Evolutionary conservation across 2,797 vertebrate species (phyloP).

Genomic region (Eleutherodactylus coqui): DNA sequence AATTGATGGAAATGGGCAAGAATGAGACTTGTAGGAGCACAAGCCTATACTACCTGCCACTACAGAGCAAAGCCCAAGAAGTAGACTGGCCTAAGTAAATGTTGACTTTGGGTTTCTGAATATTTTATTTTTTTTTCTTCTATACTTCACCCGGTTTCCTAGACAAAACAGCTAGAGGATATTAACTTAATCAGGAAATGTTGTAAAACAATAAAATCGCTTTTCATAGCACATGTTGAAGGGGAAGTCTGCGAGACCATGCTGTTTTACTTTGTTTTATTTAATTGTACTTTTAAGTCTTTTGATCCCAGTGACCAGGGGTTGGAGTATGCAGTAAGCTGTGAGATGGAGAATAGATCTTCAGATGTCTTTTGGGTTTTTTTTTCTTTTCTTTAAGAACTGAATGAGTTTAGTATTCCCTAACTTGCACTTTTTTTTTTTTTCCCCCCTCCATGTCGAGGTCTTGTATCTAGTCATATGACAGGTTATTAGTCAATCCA

Average conservation of each 20-base stretch:
- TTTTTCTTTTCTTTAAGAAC: neutral
- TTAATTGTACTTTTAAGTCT: neutral
- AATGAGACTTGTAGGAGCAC: neutral
- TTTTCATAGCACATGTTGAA: slow-evolving; percentile 21
- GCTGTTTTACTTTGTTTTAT: neutral
- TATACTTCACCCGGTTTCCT: slow-evolving; percentile 49
- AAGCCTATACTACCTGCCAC: neutral
- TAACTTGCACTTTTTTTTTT: neutral
- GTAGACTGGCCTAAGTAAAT: neutral
- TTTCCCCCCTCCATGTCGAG: no score
- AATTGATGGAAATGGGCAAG: slow-evolving; percentile 6
- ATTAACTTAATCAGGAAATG: slow-evolving; percentile 63
- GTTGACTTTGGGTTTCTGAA: slow-evolving; percentile 18
- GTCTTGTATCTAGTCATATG: neutral
- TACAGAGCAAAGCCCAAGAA: neutral
- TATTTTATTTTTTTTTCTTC: no score
- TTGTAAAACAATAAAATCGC: slow-evolving; percentile 41
- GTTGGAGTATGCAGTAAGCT: neutral
- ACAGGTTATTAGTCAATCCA: neutral
- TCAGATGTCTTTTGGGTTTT: neutral
- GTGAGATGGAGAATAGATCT: neutral
- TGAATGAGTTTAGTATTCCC: neutral
- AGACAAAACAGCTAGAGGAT: slow-evolving; percentile 59
- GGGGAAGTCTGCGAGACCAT: slow-evolving; percentile 27
- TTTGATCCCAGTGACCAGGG: neutral